phyloP scores from a whole-genome alignment of 1,140 invertebrate genomes.

The Plodia interpunctella region DNA sequence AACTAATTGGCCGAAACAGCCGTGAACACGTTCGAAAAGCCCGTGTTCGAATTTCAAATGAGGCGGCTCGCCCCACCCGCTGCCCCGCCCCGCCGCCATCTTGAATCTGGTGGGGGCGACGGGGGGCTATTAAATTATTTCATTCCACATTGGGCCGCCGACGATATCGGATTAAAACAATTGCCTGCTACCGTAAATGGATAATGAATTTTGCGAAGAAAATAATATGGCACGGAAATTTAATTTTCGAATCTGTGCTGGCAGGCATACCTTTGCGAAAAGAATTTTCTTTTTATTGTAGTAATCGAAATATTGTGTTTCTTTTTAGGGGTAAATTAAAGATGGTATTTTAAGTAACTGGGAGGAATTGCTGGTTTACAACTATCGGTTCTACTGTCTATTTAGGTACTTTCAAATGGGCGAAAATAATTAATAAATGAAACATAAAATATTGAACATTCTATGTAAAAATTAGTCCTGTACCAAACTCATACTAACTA shows the following conservation, averaged over 20 bases:
- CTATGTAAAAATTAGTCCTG: too few species aligned
- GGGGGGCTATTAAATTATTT: slow-evolving; percentile 74
- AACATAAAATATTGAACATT: too few species aligned
- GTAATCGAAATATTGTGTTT: not conserved
- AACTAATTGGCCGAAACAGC: slow-evolving; percentile 74
- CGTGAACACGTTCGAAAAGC: slow-evolving; percentile 68
- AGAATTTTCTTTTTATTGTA: not conserved
- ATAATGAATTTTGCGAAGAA: slow-evolving; percentile 72
- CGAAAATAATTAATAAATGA: too few species aligned
- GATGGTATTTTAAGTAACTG: too few species aligned
- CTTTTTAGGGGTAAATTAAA: not conserved
- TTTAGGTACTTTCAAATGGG: too few species aligned
- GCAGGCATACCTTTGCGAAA: slow-evolving; percentile 1
- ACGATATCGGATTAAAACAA: slow-evolving; percentile 73
- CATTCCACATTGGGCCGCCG: slow-evolving; percentile 69
- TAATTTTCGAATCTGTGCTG: slow-evolving; percentile 29
- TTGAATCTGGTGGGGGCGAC: slow-evolving; percentile 49
- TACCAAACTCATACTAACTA: too few species aligned
- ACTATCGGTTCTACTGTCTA: too few species aligned
- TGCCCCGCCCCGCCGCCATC: slow-evolving; percentile 69
- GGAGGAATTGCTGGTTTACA: too few species aligned
- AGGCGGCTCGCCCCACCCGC: slow-evolving; percentile 68
- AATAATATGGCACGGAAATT: slow-evolving; percentile 64
- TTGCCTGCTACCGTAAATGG: slow-evolving; percentile 73
- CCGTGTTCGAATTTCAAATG: slow-evolving; percentile 74